Base-by-base conservation (phyloP, 2,113 vertebrate species). In the Passerina amoena region DNA sequence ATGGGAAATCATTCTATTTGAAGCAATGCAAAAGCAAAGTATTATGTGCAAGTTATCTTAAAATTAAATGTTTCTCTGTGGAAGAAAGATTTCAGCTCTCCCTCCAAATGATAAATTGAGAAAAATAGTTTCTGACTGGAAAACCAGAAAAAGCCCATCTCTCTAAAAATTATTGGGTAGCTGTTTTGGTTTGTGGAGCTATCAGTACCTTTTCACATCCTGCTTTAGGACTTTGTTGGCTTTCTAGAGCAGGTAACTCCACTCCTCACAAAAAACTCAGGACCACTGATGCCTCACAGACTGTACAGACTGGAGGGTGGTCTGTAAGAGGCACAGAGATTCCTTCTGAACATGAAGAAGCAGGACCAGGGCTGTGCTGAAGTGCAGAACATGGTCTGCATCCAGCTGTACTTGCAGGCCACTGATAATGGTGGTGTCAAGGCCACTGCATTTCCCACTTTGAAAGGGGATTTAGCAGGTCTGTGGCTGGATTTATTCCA, bases 31-130 rank as follows among this genome's bases (percentile, higher is more conserved):
- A 91, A 91, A 96, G 10, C 48, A 53, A 91, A 86, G 7, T 33
- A 69, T 70, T 79, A 64, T 44, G 73, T 61, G 47, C 45, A 94
- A 90, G 92, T 82, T 47, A 82, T 79, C 81, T 90, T 76, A 71
- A 95, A 91, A 83, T 73, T 69, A 54, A 88, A 60, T 83, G 54
- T 66, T 96, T 91, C 88, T 94, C 23, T 90, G 35, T 92, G 90
- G 53, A 95, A 85, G 45, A 47, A 96, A 93, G 53, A 86, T 86
- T 47, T 70, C 71, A 95, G 6, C n/a, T 87, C 54, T 92, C 53
- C 22, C 4, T 93, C 60, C 79, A 81, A 88, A 94, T 53, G 61
- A 73, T 44, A 90, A 88, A 90, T 28, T 47, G 38, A 81, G 71
- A 88, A 90, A 77, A 92, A 84, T 28, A 38, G 45, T 80, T 92